Evolutionary conservation across 2,113 vertebrate species (phyloP).

Genomic region (Myrmecobius fasciatus): DNA sequence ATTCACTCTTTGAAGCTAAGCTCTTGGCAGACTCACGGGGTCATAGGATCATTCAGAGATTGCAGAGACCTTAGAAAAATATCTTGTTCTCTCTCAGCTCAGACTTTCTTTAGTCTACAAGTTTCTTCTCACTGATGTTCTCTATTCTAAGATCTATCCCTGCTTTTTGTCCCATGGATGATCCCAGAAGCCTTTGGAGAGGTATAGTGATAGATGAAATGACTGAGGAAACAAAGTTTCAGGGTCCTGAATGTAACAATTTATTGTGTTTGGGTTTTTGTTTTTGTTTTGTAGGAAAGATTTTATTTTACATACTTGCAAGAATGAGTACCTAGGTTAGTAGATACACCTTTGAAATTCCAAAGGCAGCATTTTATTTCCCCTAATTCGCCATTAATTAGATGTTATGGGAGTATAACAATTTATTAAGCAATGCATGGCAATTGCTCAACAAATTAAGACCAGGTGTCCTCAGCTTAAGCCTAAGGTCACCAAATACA

Average conservation of each 20-base stretch:
- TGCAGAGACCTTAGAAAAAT: neutral
- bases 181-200: neutral
- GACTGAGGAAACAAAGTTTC: neutral
- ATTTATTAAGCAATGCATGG: neutral
- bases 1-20: neutral
- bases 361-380: too few relatives aligned
- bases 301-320: too few relatives aligned
- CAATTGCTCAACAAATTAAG: neutral
- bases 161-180: neutral
- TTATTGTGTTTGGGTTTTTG: too few relatives aligned
- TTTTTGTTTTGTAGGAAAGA: too few relatives aligned
- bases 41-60: neutral
- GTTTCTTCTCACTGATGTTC: neutral
- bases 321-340: too few relatives aligned
- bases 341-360: too few relatives aligned
- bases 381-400: too few relatives aligned
- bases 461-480: neutral
- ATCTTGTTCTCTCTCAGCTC: neutral
- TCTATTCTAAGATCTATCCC: neutral
- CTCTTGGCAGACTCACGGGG: neutral
- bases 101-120: neutral
- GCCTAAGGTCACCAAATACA: neutral
- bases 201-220: neutral
- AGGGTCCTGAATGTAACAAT: neutral
- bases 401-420: too few relatives aligned